Evolutionary conservation across 1,140 invertebrate genomes (phyloP).

Genomic region (Zaprionus camerounensis): DNA sequence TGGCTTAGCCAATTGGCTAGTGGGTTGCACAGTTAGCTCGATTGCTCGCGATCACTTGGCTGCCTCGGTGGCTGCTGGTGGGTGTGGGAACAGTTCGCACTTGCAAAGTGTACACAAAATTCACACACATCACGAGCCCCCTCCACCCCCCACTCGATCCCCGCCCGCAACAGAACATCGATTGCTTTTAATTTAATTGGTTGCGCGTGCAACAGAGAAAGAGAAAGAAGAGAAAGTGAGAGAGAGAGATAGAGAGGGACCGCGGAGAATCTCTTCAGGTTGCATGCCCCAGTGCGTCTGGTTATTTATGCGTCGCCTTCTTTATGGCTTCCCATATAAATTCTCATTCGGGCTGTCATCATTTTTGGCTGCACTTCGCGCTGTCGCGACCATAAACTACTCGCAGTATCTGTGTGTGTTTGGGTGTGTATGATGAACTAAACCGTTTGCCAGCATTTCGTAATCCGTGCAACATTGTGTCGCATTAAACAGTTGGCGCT

Average conservation of each 20-base stretch:
- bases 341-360: constrained; percentile 75
- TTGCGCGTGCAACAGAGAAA: constrained; percentile 64
- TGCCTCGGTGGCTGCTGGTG: constrained; percentile 40
- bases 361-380: constrained; percentile 47
- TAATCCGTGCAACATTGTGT: not conserved
- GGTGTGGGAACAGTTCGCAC: constrained; percentile 70
- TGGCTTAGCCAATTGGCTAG: constrained; percentile 48
- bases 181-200: constrained; percentile 79
- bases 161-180: constrained; percentile 35
- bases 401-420: not conserved
- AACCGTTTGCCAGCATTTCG: constrained; percentile 6
- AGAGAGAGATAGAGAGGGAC: not conserved
- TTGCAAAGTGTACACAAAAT: constrained; percentile 72
- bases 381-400: constrained; percentile 56
- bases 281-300: constrained; percentile 65
- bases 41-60: constrained; percentile 44
- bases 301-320: constrained; percentile 76
- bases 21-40: constrained; percentile 52
- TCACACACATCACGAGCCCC: constrained; percentile 52
- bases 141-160: not conserved
- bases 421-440: not conserved
- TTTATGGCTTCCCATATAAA: constrained; percentile 82
- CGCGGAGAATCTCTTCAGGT: constrained; percentile 39
- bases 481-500: constrained; percentile 5
- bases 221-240: not conserved